Evolutionary conservation across 92 coral and sea anemone species (phyloP), one percentile per base, ranked within the genome.

Genomic region (Epizoanthus illoricatus): DNA sequence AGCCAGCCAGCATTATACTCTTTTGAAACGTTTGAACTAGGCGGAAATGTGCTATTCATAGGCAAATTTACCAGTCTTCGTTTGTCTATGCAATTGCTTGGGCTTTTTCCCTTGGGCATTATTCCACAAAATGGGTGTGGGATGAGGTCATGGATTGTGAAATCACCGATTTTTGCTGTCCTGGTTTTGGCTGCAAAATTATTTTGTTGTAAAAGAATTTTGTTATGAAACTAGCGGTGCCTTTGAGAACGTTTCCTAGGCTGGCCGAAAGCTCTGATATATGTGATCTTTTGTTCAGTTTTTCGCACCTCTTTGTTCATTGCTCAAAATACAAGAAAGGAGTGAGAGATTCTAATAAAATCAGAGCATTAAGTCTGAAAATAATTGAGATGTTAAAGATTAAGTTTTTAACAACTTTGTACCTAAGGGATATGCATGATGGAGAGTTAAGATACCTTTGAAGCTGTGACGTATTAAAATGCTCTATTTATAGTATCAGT

Each of bases 21-120:
- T 62, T 43, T 62, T 42, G 45, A 78, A 78, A 78, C 7, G 45
- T 19, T 23, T 62, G 41, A 62, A 78, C 71, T 20, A 45, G 82
- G 70, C 71, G 45, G 71, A 78, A 63, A 43, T 21, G 65, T 78
- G 19, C 82, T 23, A 63, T 78, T 78, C 82, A 64, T 62, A 78
- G 52, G 82, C 69, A 78, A 78, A 78, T 78, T 78, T 68, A 62
- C 21, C 45, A 63, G 42, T 70, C 0, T 43, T 62, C 57, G 39
- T 78, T 62, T 62, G 57, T 11, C 45, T 61, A 41, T 39, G 59
- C 52, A 62, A 63, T 78, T 78, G 59, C 60, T 45, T 42, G 43
- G 5, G 18, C 47, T 60, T 9, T 78, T 43, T 42, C 42, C 69
- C 60, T 5, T 3, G 19, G 41, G 20, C 4, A 47, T 62, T 75